Evolutionary conservation across 1,140 invertebrate species (phyloP).

Genomic region (Drosophila lowei): DNA sequence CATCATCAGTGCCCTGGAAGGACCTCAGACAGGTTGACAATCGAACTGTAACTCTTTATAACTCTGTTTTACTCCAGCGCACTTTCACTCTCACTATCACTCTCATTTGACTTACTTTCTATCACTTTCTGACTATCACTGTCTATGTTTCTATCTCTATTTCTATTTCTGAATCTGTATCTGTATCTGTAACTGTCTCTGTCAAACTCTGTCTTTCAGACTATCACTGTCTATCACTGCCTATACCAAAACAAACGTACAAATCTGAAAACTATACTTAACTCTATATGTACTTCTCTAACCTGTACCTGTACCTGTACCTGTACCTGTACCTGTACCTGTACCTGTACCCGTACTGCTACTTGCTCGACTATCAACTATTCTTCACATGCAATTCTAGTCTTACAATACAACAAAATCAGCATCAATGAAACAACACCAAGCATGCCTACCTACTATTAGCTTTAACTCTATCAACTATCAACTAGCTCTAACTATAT

Average conservation of each 20-base stretch:
- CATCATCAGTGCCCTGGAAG: conserved; percentile 14
- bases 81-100: conserved; percentile 12
- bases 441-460: conserved; percentile 72
- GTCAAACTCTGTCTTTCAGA: conserved; percentile 28
- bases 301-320: neutral
- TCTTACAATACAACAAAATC: conserved; percentile 71
- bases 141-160: conserved; percentile 7
- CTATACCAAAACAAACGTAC: conserved; percentile 77
- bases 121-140: neutral
- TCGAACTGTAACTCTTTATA: conserved; percentile 38
- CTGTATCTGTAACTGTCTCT: conserved; percentile 23
- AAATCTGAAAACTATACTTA: conserved; percentile 55
- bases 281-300: conserved; percentile 23
- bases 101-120: conserved; percentile 22
- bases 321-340: too few relatives aligned
- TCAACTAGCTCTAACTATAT: conserved; percentile 59
- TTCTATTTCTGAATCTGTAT: conserved; percentile 21
- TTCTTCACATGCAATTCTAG: conserved; percentile 78
- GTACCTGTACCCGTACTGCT: too few relatives aligned
- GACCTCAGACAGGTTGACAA: conserved; percentile 24
- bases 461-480: conserved; percentile 54
- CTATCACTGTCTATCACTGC: conserved; percentile 31
- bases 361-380: conserved; percentile 30
- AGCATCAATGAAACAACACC: conserved; percentile 41
- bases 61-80: conserved; percentile 29